phyloP scores from a whole-genome alignment of 1,140 invertebrate species.

The Drosophila tani region DNA sequence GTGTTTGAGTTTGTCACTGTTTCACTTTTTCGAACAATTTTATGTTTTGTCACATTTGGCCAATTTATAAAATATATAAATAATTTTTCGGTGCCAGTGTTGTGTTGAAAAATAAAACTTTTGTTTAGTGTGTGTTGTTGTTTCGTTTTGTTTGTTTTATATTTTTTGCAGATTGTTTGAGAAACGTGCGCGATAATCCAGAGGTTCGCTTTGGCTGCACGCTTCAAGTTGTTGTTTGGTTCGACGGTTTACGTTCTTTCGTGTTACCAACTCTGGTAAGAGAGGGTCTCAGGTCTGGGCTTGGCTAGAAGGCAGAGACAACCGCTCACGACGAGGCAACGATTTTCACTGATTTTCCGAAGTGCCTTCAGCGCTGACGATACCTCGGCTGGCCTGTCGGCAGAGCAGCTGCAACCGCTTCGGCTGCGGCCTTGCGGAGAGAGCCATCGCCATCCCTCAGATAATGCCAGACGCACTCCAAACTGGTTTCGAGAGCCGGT shows the following conservation, averaged over 20 bases:
- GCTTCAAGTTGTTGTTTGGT: conserved; percentile 78
- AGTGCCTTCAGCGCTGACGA: conserved; percentile 59
- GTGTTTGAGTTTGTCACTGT: conserved; percentile 25
- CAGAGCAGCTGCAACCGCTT: conserved; percentile 30
- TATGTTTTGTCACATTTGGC: conserved; percentile 54
- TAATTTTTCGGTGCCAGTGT: conserved; percentile 18
- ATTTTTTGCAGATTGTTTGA: conserved; percentile 35
- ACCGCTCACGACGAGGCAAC: conserved; percentile 84
- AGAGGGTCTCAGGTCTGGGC: conserved; percentile 38
- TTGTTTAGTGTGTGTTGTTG: conserved; percentile 27
- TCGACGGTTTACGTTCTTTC: conserved; percentile 59
- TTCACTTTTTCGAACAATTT: conserved; percentile 58
- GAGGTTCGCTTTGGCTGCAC: conserved; percentile 82
- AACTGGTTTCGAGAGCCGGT: conserved; percentile 30
- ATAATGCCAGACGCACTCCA: conserved; percentile 10
- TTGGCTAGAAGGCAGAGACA: conserved; percentile 58
- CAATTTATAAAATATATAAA: conserved; percentile 45
- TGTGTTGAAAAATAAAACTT: conserved; percentile 51
- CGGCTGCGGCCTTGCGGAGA: conserved; percentile 37
- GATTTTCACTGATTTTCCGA: conserved; percentile 82
- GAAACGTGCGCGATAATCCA: conserved; percentile 85
- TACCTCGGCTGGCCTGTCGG: conserved; percentile 68
- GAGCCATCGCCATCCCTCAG: not conserved
- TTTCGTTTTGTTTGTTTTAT: conserved; percentile 20
- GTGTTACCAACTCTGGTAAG: conserved; percentile 36